Percentiles rank a stretch among this genome's conserved stretches.
These are phyloP conservation scores for Chymomyza amoena DNA, from an alignment of 2,888 invertebrate species.

Conservation along the genomic window DNA sequence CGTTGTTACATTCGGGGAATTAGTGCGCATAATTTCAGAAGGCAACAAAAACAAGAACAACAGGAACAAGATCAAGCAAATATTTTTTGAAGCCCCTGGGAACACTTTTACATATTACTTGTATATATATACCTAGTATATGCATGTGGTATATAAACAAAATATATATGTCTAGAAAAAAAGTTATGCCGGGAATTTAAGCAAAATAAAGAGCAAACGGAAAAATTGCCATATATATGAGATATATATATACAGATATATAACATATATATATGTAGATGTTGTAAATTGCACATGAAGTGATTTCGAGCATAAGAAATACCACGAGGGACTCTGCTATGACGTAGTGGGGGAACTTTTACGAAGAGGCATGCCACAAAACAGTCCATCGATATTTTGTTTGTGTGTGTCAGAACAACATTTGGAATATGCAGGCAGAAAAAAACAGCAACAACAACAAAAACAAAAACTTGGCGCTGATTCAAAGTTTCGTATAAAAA, in stretches of 20 bases:
- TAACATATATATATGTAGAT: conserved; percentile 40
- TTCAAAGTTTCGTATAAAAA: conserved; percentile 42
- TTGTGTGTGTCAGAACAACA: conserved; percentile 14
- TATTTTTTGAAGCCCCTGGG: conserved; percentile 61
- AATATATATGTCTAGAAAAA: conserved; percentile 36
- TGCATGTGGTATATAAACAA: conserved; percentile 25
- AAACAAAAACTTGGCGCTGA: conserved; percentile 55
- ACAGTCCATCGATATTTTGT: conserved; percentile 7
- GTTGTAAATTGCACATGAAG: conserved; percentile 73
- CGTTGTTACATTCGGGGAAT: conserved; percentile 59
- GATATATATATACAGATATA: too few species aligned
- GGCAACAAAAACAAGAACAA: conserved; percentile 10
- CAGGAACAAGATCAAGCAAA: conserved; percentile 45
- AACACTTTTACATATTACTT: conserved; percentile 43
- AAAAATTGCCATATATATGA: conserved; percentile 14
- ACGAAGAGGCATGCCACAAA: neutral
- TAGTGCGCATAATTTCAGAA: conserved; percentile 70
- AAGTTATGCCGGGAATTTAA: conserved; percentile 65
- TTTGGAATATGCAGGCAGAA: conserved; percentile 57
- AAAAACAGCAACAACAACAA: conserved; percentile 46
- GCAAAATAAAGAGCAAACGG: conserved; percentile 29
- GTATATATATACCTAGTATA: conserved; percentile 9
- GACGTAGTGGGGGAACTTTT: neutral
- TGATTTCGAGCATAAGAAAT: conserved; percentile 72
- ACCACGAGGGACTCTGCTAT: conserved; percentile 13